Evolutionary conservation across 1,140 invertebrate genomes (phyloP).

Genomic region (Drosophila pruinosa): DNA sequence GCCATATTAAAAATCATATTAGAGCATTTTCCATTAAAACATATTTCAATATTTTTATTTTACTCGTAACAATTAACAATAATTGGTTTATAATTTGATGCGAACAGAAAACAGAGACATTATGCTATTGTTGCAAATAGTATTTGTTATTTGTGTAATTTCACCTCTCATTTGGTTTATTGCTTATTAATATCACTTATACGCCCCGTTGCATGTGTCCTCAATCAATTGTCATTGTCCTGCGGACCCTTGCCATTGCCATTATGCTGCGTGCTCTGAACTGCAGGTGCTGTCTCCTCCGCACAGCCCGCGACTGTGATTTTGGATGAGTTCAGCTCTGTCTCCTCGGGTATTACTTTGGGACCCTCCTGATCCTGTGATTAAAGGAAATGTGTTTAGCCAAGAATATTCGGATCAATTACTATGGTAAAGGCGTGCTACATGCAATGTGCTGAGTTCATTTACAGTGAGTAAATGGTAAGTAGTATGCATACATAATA

Average conservation of each 20-base stretch:
- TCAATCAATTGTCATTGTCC: conserved; percentile 63
- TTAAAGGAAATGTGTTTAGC: background rate
- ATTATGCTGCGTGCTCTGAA: conserved; percentile 33
- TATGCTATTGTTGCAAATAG: background rate
- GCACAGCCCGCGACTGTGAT: conserved; percentile 50
- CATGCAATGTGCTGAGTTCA: background rate
- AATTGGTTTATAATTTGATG: background rate
- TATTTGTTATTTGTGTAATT: conserved; percentile 9
- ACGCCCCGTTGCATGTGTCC: conserved; percentile 40
- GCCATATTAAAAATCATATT: conserved; percentile 30
- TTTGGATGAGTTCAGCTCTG: conserved; percentile 72
- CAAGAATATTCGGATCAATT: background rate
- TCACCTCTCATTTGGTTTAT: conserved; percentile 31
- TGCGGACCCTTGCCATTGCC: conserved; percentile 61
- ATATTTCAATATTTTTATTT: background rate
- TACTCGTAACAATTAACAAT: conserved; percentile 6
- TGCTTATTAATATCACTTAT: conserved; percentile 75
- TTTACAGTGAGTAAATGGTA: background rate
- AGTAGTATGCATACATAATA: background rate
- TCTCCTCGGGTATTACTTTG: conserved; percentile 80
- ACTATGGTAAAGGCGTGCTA: background rate
- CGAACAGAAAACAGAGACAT: background rate
- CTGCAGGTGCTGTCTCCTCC: conserved; percentile 38
- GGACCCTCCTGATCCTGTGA: conserved; percentile 70
- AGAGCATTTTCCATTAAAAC: background rate